phyloP scores from a whole-genome alignment of 1,140 invertebrate genomes.

The Drosophila insularis region DNA sequence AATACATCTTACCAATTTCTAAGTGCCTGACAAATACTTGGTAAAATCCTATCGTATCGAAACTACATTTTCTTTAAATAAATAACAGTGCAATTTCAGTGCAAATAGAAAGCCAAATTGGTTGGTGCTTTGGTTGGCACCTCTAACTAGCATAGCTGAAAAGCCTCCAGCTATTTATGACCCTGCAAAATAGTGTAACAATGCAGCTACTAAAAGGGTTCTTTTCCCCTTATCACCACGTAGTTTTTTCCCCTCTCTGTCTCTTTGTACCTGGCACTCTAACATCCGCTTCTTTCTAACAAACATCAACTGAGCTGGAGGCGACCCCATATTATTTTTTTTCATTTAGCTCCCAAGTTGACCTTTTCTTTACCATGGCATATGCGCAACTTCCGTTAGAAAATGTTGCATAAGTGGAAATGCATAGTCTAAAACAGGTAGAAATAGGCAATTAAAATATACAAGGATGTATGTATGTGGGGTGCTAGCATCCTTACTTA shows the following conservation, averaged over 20 bases:
- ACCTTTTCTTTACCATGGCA: conserved; percentile 58
- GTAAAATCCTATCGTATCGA: too few relatives aligned
- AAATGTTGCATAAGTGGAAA: conserved; percentile 30
- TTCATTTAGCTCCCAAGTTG: conserved; percentile 29
- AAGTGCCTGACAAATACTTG: too few relatives aligned
- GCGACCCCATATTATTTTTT: conserved; percentile 32
- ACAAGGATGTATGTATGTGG: background rate
- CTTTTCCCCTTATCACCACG: conserved; percentile 9
- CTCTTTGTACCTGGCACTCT: background rate
- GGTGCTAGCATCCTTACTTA: conserved; percentile 65
- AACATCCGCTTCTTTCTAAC: conserved; percentile 1
- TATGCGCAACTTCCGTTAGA: conserved; percentile 69
- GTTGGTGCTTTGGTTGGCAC: background rate
- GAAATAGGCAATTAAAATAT: conserved; percentile 75
- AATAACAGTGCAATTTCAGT: conserved; percentile 14
- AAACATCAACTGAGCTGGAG: conserved; percentile 46
- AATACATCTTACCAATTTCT: too few relatives aligned
- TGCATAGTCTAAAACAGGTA: conserved; percentile 29
- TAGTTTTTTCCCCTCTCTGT: background rate
- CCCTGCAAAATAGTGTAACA: conserved; percentile 4
- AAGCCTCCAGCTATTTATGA: background rate
- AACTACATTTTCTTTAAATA: background rate
- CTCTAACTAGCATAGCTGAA: conserved; percentile 26
- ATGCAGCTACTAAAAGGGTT: background rate
- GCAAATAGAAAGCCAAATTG: background rate